Evolutionary conservation across 2,888 invertebrate species (phyloP).

Genomic region (Hololepta plana): DNA sequence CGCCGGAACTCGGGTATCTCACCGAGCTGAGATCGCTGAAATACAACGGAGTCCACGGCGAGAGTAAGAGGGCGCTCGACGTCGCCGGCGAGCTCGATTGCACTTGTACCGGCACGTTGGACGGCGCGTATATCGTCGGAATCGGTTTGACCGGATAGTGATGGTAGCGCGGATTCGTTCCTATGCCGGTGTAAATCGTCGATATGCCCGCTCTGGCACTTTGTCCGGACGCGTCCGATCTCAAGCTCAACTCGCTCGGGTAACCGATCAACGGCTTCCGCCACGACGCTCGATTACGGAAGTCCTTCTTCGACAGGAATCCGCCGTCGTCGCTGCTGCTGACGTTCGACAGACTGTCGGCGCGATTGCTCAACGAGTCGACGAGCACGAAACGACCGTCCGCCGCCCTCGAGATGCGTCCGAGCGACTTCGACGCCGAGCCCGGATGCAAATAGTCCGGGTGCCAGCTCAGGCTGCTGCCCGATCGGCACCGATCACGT

Average conservation of each 20-base stretch:
- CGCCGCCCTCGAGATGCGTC: slow-evolving; percentile 52
- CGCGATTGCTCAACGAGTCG: slow-evolving; percentile 31
- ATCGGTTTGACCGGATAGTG: slow-evolving; percentile 25
- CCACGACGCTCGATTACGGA: slow-evolving; percentile 40
- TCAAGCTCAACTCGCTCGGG: slow-evolving; percentile 47
- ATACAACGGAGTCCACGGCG: slow-evolving; percentile 55
- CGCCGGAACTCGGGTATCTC: slow-evolving; percentile 59
- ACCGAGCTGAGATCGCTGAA: slow-evolving; percentile 80
- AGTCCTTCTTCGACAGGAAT: slow-evolving; percentile 43
- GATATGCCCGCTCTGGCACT: slow-evolving; percentile 25
- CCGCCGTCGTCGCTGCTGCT: slow-evolving; percentile 69
- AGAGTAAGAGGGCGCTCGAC: slow-evolving; percentile 36
- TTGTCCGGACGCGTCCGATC: slow-evolving; percentile 43
- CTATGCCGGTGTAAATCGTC: slow-evolving; percentile 21
- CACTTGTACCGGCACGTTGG: slow-evolving; percentile 34
- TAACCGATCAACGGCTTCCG: slow-evolving; percentile 42
- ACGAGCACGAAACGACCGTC: slow-evolving; percentile 56
- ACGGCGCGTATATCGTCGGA: slow-evolving; percentile 25
- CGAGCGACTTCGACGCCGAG: slow-evolving; percentile 27
- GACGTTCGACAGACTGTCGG: slow-evolving; percentile 38
- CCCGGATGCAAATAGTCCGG: slow-evolving; percentile 22
- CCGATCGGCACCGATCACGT: slow-evolving; percentile 45
- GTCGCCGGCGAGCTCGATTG: slow-evolving; percentile 48
- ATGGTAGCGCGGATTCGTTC: no score
- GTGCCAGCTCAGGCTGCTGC: slow-evolving; percentile 26